Percentiles rank a stretch among this genome's conserved stretches.
phyloP scores from a whole-genome alignment of 2,797 vertebrate genomes.

The Lutjanus argentimaculatus region DNA sequence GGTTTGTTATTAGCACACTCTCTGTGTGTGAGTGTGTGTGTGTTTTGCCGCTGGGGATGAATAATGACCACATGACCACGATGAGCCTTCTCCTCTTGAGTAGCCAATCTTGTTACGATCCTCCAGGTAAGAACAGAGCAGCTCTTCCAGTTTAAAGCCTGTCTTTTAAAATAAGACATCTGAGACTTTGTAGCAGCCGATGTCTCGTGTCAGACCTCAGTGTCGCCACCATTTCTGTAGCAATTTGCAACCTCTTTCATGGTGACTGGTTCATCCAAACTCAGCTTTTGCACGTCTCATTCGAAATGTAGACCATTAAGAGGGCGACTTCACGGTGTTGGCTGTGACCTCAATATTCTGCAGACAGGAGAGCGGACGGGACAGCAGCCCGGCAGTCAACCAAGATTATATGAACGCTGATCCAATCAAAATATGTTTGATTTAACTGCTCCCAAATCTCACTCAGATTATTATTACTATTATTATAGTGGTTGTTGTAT shows the following conservation, averaged over 20 bases:
- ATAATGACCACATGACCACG: slow-evolving; percentile 51
- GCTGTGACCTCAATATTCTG: slow-evolving; percentile 31
- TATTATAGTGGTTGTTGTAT: too few relatives aligned
- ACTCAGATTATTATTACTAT: too few relatives aligned
- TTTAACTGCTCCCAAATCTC: background rate
- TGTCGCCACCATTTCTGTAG: background rate
- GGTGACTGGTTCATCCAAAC: background rate
- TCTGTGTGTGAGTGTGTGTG: slow-evolving; percentile 19
- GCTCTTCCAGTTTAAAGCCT: slow-evolving; percentile 25
- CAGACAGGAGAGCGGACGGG: background rate
- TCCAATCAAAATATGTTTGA: slow-evolving; percentile 5
- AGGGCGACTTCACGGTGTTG: background rate
- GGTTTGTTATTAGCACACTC: slow-evolving; percentile 55
- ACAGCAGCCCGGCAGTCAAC: background rate
- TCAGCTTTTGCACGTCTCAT: background rate
- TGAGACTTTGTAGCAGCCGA: background rate
- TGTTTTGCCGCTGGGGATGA: slow-evolving; percentile 38
- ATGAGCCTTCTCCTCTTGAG: slow-evolving; percentile 12
- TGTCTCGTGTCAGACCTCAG: slow-evolving; percentile 2
- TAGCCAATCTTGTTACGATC: slow-evolving; percentile 49
- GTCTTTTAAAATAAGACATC: slow-evolving; percentile 23
- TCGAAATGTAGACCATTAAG: slow-evolving; percentile 14
- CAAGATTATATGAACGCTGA: slow-evolving; percentile 5
- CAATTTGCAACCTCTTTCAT: slow-evolving; percentile 19
- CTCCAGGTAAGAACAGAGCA: slow-evolving; percentile 39